These are phyloP conservation scores for Eilema caniola DNA, from an alignment of 2,888 invertebrate genomes.

Conservation along the genomic window DNA sequence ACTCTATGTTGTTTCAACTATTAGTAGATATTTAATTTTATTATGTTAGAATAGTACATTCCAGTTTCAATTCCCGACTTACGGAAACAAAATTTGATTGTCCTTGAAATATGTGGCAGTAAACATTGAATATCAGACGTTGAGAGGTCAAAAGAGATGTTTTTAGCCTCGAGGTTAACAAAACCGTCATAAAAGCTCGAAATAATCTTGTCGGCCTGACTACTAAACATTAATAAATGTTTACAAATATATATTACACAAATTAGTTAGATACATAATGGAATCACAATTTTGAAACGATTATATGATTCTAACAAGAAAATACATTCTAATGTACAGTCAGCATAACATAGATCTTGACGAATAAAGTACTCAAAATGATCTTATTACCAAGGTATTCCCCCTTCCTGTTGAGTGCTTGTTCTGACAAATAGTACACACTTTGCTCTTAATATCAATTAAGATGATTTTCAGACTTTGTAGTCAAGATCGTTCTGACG, in stretches of 20 bases:
- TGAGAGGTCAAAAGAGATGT: conserved; percentile 69
- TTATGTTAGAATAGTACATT: not conserved
- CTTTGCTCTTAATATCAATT: no score
- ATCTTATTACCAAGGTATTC: no score
- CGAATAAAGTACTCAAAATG: no score
- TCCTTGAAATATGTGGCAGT: conserved; percentile 43
- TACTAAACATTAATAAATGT: conserved; percentile 65
- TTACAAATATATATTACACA: conserved; percentile 54
- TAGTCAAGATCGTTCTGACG: no score
- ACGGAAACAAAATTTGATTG: conserved; percentile 25
- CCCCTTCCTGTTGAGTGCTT: no score
- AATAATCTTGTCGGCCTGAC: conserved; percentile 71
- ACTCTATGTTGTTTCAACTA: no score
- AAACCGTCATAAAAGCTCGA: conserved; percentile 82
- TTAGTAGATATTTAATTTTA: not conserved
- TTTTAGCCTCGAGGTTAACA: conserved; percentile 78
- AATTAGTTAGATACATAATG: conserved; percentile 7
- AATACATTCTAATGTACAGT: not conserved
- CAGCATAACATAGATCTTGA: no score
- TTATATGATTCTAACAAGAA: not conserved
- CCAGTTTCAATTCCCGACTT: not conserved
- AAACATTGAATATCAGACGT: conserved; percentile 61
- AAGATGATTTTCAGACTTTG: no score
- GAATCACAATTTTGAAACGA: conserved; percentile 1
- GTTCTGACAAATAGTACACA: no score